Evolutionary conservation across 1,140 invertebrate species (phyloP).

Genomic region (Diprion similis): DNA sequence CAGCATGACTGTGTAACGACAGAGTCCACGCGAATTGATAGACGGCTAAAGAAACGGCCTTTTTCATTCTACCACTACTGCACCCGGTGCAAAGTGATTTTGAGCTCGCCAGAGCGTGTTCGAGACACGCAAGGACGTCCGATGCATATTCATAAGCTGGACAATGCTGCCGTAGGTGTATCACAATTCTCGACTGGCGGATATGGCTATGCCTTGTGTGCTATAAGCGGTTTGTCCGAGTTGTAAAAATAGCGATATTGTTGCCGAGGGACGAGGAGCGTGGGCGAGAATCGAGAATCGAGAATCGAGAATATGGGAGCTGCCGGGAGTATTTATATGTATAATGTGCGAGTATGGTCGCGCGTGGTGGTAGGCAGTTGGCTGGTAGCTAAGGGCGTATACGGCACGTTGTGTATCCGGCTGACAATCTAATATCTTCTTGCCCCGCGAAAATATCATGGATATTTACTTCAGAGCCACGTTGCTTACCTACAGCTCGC

Average conservation of each 20-base stretch:
- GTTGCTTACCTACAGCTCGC: neutral
- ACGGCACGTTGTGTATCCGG: conserved; percentile 35
- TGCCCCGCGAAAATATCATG: neutral
- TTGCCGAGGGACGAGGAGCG: conserved; percentile 18
- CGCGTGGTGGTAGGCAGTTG: conserved; percentile 41
- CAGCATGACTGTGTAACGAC: too few relatives aligned
- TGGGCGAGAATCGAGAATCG: conserved; percentile 7
- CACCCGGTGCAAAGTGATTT: neutral
- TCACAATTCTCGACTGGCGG: conserved; percentile 22
- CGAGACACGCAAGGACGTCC: too few relatives aligned
- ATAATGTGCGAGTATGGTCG: conserved; percentile 31
- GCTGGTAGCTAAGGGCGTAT: conserved; percentile 44
- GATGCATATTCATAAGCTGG: conserved; percentile 6
- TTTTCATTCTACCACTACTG: neutral
- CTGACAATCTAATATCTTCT: conserved; percentile 48
- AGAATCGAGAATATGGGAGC: conserved; percentile 28
- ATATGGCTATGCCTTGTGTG: conserved; percentile 9
- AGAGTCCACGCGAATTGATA: too few relatives aligned
- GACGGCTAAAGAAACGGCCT: neutral
- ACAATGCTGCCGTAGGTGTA: neutral
- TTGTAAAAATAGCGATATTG: conserved; percentile 29
- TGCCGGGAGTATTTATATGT: conserved; percentile 24
- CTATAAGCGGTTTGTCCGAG: conserved; percentile 28
- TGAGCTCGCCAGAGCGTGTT: too few relatives aligned
- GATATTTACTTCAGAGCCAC: neutral